phyloP scores from a whole-genome alignment of 1,140 invertebrate genomes.

The Mercenaria mercenaria region DNA sequence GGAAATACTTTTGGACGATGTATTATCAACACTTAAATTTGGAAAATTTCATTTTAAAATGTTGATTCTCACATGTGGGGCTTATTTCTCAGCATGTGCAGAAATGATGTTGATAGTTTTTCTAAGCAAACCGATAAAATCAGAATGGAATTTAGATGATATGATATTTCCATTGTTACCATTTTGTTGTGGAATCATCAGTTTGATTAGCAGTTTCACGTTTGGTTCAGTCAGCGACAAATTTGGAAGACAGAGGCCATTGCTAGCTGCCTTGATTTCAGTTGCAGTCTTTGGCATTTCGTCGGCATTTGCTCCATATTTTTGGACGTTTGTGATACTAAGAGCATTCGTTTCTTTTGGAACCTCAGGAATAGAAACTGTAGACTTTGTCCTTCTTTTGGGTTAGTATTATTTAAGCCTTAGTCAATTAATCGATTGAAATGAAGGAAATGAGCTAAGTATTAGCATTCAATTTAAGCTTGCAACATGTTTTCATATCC shows the following conservation, averaged over 20 bases:
- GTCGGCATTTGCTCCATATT: conserved; percentile 77
- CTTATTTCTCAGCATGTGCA: conserved; percentile 82
- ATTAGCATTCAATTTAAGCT: too few relatives aligned
- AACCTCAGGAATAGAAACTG: conserved; percentile 77
- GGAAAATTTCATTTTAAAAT: conserved; percentile 80
- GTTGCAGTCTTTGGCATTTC: conserved; percentile 76
- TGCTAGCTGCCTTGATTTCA: conserved; percentile 71
- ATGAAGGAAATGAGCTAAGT: too few relatives aligned
- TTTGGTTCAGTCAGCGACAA: conserved; percentile 80
- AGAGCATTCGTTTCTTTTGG: conserved; percentile 78
- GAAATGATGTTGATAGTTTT: conserved; percentile 82
- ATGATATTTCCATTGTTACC: conserved; percentile 79
- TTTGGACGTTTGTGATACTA: conserved; percentile 75
- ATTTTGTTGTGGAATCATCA: conserved; percentile 74
- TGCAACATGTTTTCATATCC: too few relatives aligned
- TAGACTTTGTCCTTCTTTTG: conserved; percentile 79
- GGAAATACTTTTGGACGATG: conserved; percentile 75
- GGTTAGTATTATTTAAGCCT: conserved; percentile 79
- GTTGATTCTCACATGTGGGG: conserved; percentile 77
- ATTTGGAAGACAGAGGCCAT: conserved; percentile 78
- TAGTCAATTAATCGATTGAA: too few relatives aligned
- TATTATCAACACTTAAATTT: conserved; percentile 77
- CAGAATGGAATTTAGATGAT: conserved; percentile 77
- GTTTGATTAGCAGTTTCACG: conserved; percentile 78
- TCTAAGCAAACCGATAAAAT: conserved; percentile 77